phyloP scores from a whole-genome alignment of 2,797 vertebrate species.

The Hydrolagus colliei region DNA sequence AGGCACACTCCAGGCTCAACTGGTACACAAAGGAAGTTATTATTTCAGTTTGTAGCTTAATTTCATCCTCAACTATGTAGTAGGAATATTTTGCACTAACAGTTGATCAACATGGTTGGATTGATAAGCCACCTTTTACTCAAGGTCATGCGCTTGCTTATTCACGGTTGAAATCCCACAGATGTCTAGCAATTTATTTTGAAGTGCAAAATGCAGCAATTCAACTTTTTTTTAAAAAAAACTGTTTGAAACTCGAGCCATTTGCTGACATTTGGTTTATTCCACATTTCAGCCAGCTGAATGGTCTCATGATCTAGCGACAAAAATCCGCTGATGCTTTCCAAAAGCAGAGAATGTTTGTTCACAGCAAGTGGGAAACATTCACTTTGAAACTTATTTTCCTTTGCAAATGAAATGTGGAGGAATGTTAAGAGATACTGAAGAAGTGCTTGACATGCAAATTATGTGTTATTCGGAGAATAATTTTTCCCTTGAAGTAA shows the following conservation, averaged over 20 bases:
- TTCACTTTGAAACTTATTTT: conserved; percentile 9
- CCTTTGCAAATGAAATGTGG: background rate
- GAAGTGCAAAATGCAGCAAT: background rate
- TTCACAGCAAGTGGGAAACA: background rate
- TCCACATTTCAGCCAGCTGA: background rate
- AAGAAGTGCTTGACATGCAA: background rate
- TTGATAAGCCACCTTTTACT: too few relatives aligned
- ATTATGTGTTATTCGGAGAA: background rate
- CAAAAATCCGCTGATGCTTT: background rate
- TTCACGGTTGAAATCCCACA: background rate
- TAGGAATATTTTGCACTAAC: background rate
- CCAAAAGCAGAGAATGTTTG: too few relatives aligned
- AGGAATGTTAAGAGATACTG: background rate
- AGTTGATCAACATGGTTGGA: background rate
- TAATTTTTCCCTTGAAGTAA: background rate
- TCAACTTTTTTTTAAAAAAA: background rate
- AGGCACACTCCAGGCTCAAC: too few relatives aligned
- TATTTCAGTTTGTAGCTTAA: background rate
- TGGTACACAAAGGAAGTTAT: background rate
- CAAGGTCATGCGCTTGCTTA: background rate
- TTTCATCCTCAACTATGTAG: background rate
- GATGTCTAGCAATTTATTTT: background rate
- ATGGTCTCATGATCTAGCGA: background rate
- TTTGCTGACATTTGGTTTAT: background rate
- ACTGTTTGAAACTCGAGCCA: background rate